Base-by-base conservation (phyloP, 2,797 vertebrate genomes). In the Parambassis ranga region DNA sequence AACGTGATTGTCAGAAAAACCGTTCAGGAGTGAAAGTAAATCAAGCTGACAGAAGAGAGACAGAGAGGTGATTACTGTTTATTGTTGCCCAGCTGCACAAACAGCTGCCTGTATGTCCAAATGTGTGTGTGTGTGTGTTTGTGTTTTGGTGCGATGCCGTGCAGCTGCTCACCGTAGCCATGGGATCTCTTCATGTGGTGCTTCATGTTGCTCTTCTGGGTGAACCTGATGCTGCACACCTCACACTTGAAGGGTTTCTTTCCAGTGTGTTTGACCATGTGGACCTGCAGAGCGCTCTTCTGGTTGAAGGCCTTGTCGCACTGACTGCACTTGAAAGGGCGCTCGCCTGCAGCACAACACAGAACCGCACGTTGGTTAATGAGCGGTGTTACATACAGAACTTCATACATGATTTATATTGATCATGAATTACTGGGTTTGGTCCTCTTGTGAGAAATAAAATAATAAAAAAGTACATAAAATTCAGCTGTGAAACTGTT, bases 191-290 rank as follows among this genome's bases (percentile, higher is more conserved):
- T 96, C 96, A 99, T 94, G 71, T 99, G 98, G 48, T 98, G 93
- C 28, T 98, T 99, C 98, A 99, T 99, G 92, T 99, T 99, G 94
- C 97, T 98, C 87, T 98, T 99, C 93, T 99, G 98, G 0, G 97
- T 98, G 90, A 99, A 99, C 43, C 94, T 91, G 93, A 99, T 96
- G 76, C 90, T 92, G 71, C 97, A 99, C 77, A 96, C 93, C 78
- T 94, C 94, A n/a, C 98, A 99, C 77, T 94, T 94, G 70, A 98
- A 98, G 31, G 98, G 98, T 86, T 96, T 94, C 90, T 98, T 96
- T 5, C 97, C 97, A 0, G 97, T 98, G 90, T 99, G 97, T 79
- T 98, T 98, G 87, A 98, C 97, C 90, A 95, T 94, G 81, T 99
- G 97, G 59, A 99, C 96, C 85, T 98, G 97, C 73, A 99, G 93